These are phyloP conservation scores for Caracal caracal DNA, from an alignment of 2,113 vertebrate species.

Conservation along the genomic window DNA sequence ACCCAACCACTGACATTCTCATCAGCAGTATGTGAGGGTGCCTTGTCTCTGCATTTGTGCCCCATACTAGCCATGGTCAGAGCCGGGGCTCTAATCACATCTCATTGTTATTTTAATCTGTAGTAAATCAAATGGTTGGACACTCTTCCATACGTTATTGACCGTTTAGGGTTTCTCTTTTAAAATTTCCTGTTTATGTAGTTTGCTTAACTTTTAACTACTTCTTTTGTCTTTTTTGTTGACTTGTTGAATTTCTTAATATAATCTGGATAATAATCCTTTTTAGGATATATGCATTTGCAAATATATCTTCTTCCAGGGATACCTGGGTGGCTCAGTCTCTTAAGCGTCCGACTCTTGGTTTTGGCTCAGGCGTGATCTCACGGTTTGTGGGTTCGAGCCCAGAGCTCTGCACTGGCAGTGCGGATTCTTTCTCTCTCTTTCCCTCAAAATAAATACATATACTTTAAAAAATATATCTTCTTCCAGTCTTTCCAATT, in stretches of 20 bases:
- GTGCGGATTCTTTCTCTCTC: too few relatives aligned
- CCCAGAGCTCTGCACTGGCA: too few relatives aligned
- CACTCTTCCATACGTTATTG: not conserved
- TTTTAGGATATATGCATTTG: not conserved
- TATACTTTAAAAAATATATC: too few relatives aligned
- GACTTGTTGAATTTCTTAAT: not conserved
- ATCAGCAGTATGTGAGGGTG: too few relatives aligned
- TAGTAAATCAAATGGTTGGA: not conserved
- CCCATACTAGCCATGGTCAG: rapidly evolving
- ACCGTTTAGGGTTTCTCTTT: not conserved
- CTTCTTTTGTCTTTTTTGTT: not conserved
- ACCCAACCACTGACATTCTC: not conserved
- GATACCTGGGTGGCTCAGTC: too few relatives aligned
- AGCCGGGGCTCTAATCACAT: rapidly evolving
- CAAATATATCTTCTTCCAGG: not conserved
- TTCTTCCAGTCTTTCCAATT: not conserved
- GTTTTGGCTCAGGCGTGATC: too few relatives aligned
- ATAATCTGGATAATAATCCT: not conserved
- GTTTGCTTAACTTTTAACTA: not conserved
- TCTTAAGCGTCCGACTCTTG: too few relatives aligned
- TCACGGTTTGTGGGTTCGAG: too few relatives aligned
- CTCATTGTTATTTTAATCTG: not conserved
- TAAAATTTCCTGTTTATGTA: not conserved
- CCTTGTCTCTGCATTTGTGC: rapidly evolving
- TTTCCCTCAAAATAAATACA: too few relatives aligned